Evolutionary conservation across 2,888 invertebrate species (phyloP).

Genomic region (Cantharis rustica): DNA sequence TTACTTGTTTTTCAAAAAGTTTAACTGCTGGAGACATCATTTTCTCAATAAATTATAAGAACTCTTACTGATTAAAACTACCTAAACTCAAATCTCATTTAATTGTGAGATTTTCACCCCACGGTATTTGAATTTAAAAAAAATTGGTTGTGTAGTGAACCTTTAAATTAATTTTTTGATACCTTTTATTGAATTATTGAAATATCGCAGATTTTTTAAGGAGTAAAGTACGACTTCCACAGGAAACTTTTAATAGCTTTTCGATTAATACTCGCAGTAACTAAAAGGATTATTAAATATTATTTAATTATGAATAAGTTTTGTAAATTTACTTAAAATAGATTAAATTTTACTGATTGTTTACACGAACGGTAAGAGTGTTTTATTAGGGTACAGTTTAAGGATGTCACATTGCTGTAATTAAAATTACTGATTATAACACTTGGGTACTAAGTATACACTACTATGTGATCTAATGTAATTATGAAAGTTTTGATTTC

Average conservation of each 20-base stretch:
- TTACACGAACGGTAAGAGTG: neutral
- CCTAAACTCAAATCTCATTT: neutral
- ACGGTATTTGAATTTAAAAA: neutral
- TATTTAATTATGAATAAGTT: neutral
- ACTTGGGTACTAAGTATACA: neutral
- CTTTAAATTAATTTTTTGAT: neutral
- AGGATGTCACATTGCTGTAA: slow-evolving; percentile 4
- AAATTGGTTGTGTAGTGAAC: neutral
- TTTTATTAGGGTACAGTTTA: slow-evolving; percentile 1
- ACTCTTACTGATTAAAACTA: neutral
- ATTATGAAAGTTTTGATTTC: neutral
- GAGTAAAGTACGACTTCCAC: neutral
- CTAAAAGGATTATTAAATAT: neutral
- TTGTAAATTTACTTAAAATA: neutral
- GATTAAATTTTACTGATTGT: neutral
- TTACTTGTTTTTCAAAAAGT: neutral
- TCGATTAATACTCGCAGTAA: neutral
- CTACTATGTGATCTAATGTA: neutral
- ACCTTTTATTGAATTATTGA: neutral
- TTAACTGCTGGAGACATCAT: neutral
- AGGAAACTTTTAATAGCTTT: neutral
- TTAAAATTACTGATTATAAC: slow-evolving; percentile 3
- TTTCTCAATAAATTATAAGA: neutral
- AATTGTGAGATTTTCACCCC: neutral
- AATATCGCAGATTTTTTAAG: neutral